phyloP scores from a whole-genome alignment of 2,113 vertebrate species.

The Barbus barbus region DNA sequence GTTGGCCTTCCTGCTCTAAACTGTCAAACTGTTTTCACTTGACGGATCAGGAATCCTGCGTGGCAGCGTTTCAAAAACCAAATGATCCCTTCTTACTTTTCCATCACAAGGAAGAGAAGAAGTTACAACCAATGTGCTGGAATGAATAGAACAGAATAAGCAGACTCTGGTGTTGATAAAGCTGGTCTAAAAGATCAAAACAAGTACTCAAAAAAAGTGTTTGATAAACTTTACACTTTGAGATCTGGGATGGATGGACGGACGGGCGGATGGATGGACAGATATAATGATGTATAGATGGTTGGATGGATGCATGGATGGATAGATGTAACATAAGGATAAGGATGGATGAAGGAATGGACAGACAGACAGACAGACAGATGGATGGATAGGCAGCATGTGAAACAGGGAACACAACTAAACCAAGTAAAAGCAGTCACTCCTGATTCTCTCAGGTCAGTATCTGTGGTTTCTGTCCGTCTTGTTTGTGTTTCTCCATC shows the following conservation, averaged over 20 bases:
- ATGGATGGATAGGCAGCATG: not conserved
- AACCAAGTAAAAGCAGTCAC: no score
- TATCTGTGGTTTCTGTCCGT: not conserved
- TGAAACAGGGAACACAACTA: not conserved
- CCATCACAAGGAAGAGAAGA: slow-evolving; percentile 10
- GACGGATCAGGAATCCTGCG: slow-evolving; percentile 24
- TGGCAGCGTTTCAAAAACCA: slow-evolving; percentile 1
- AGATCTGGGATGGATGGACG: not conserved
- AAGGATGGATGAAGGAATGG: not conserved
- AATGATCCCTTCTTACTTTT: not conserved
- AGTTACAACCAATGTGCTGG: not conserved
- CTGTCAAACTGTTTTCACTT: slow-evolving; percentile 9
- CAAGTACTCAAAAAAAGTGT: not conserved
- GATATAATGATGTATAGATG: not conserved
- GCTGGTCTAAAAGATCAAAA: not conserved
- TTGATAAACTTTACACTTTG: not conserved
- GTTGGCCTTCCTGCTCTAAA: not conserved
- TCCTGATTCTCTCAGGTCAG: not conserved
- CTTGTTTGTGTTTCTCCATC: not conserved
- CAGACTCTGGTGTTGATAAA: not conserved
- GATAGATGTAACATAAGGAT: no score
- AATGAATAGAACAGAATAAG: not conserved
- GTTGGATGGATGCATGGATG: not conserved
- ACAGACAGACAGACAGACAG: not conserved
- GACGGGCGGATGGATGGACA: not conserved